phyloP scores from a whole-genome alignment of 2,113 vertebrate species.

The Erinaceus europaeus region DNA sequence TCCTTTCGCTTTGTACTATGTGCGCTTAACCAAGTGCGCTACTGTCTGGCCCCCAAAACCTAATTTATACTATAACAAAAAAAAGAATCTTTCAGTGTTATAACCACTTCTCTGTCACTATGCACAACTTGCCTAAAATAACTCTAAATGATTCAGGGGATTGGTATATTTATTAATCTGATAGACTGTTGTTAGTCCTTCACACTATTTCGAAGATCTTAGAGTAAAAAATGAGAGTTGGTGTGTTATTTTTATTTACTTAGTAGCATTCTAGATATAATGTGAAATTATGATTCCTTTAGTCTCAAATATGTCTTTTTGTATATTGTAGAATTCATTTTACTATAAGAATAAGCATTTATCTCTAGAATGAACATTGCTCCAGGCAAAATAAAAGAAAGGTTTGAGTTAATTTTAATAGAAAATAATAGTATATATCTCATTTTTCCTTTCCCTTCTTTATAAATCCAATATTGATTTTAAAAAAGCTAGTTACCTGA shows the following conservation, averaged over 20 bases:
- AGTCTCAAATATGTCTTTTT: neutral
- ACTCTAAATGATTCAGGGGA: neutral
- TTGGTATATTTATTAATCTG: neutral
- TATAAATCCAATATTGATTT: neutral
- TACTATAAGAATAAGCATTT: neutral
- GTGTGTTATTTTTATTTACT: neutral
- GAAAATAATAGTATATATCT: neutral
- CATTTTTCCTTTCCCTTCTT: neutral
- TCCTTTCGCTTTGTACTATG: too few relatives aligned
- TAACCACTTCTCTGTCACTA: neutral
- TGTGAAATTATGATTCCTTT: neutral
- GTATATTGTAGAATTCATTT: neutral
- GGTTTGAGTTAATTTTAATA: neutral
- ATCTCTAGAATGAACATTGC: neutral
- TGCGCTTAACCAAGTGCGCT: too few relatives aligned
- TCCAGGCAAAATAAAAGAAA: neutral
- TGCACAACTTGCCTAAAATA: neutral
- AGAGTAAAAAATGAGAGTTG: neutral
- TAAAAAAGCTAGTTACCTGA: neutral
- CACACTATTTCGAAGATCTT: neutral
- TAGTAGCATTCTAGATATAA: neutral
- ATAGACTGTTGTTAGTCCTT: neutral
- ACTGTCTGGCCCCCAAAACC: too few relatives aligned
- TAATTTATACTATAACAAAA: neutral
- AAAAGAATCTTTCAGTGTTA: neutral